Evolutionary conservation across 2,888 invertebrate species (phyloP).

Genomic region (Lasioglossum zephyrum): DNA sequence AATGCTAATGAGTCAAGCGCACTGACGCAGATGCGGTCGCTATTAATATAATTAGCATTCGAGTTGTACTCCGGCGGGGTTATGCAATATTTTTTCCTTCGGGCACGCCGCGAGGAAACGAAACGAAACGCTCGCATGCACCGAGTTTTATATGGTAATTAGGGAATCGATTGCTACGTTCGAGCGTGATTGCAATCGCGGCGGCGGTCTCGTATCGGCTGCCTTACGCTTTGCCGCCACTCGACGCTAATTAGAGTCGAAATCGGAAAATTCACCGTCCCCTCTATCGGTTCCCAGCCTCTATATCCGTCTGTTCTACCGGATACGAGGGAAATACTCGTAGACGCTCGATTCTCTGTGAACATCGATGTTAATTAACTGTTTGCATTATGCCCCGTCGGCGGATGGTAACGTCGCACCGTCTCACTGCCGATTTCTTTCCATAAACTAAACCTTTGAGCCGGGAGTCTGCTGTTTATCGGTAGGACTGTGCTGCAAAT

Average conservation of each 20-base stretch:
- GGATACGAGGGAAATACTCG: conserved; percentile 9
- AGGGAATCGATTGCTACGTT: conserved; percentile 58
- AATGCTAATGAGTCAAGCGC: conserved; percentile 49
- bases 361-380: conserved; percentile 30
- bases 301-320: not conserved
- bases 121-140: conserved; percentile 46
- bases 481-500: not conserved
- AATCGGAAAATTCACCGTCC: conserved; percentile 31
- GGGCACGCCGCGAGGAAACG: conserved; percentile 43
- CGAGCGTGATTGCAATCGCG: conserved; percentile 48
- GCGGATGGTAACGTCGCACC: not conserved
- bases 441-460: not conserved
- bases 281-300: conserved; percentile 37
- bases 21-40: conserved; percentile 57
- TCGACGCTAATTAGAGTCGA: conserved; percentile 57
- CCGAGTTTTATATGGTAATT: conserved; percentile 61
- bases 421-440: not conserved
- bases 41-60: conserved; percentile 61
- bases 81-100: conserved; percentile 51
- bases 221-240: conserved; percentile 34
- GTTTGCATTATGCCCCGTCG: conserved; percentile 9
- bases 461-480: not conserved
- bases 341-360: not conserved
- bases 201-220: conserved; percentile 28
- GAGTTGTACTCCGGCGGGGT: conserved; percentile 33